Base-by-base conservation (phyloP, 37 sponge, comb jelly and placozoan genomes). In the Cliona cf. orientalis region DNA sequence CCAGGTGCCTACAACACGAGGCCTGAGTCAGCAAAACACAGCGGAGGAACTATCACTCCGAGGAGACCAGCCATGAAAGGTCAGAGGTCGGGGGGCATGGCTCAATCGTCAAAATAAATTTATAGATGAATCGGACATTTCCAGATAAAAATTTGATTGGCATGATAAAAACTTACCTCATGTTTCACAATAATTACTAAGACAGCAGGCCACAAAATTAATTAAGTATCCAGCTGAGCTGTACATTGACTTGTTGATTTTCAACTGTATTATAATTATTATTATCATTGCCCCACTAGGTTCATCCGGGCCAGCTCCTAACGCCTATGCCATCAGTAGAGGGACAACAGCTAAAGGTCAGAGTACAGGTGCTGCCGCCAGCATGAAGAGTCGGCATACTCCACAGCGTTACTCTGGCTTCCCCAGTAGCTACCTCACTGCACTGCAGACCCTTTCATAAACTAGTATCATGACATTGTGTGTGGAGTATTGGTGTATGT, bases 351-450 rank as follows among this genome's bases (percentile, higher is more conserved):
- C 32, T 2, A 75, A 75, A 40, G 84, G 84, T 25, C 38, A 31
- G 22, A 7, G 6, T 61, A 66, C 44, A 11, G 72, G 58, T 23
- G 42, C 43, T 19, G 40, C 76, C 3, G 29, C 32, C 32, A 84
- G 84, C 69, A 68, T 84, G 76, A 84, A 75, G 29, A 69, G 84
- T 6, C 46, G 84, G 23, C 84, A 26, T 2, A 75, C 75, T 34
- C 84, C 84, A n/a, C 33, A 39, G 38, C 75, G 40, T 0, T 84
- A 84, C 42, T 46, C 68, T 35, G 84, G 84, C 7, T 84, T 84
- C 59, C 63, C 84, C 42, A 75, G 65, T 36, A 64, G 36, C 29
- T 58, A 72, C 37, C 32, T 83, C 42, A 28, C 38, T 60, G 42
- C 57, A 43, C 74, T 74, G 56, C 56, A 74, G 33, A 55, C 38